Conservation (phyloP, 1,140 invertebrate species). For the Pteromalus puparum region DNA sequence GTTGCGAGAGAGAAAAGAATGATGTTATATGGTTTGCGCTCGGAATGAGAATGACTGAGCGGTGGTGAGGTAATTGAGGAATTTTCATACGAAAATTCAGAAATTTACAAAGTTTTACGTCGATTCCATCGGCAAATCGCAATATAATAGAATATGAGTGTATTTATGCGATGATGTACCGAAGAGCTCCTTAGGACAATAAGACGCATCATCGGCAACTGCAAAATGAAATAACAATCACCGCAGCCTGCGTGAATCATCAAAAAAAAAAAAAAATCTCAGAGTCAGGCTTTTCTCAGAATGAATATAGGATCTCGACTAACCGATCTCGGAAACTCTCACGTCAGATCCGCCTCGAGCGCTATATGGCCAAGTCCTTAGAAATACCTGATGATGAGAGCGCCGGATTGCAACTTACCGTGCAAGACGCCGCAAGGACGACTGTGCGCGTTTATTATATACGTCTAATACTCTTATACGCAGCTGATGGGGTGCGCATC, state of each 20-base stretch:
- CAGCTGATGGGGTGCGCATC: too few relatives aligned
- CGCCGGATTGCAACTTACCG: not conserved
- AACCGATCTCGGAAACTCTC: slow-evolving; percentile 7
- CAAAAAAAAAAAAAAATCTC: slow-evolving; percentile 26
- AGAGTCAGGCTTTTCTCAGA: slow-evolving; percentile 11
- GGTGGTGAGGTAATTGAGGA: not conserved
- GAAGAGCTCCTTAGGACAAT: not conserved
- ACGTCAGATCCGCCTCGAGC: slow-evolving; percentile 25
- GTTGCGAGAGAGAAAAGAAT: not conserved
- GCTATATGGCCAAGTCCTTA: not conserved
- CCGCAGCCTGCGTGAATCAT: slow-evolving; percentile 23
- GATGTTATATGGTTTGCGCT: not conserved
- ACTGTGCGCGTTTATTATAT: not conserved
- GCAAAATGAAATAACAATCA: slow-evolving; percentile 21
- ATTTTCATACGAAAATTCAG: not conserved
- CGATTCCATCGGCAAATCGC: too few relatives aligned
- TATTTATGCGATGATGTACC: too few relatives aligned
- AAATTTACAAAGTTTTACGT: too few relatives aligned
- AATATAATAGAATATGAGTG: too few relatives aligned
- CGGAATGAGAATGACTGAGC: not conserved
- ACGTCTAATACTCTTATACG: not conserved
- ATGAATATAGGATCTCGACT: slow-evolving; percentile 7
- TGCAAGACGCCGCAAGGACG: not conserved
- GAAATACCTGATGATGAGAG: not conserved
- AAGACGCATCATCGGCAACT: not conserved